phyloP scores from a whole-genome alignment of 2,797 vertebrate species.

The Cossypha heuglini region DNA sequence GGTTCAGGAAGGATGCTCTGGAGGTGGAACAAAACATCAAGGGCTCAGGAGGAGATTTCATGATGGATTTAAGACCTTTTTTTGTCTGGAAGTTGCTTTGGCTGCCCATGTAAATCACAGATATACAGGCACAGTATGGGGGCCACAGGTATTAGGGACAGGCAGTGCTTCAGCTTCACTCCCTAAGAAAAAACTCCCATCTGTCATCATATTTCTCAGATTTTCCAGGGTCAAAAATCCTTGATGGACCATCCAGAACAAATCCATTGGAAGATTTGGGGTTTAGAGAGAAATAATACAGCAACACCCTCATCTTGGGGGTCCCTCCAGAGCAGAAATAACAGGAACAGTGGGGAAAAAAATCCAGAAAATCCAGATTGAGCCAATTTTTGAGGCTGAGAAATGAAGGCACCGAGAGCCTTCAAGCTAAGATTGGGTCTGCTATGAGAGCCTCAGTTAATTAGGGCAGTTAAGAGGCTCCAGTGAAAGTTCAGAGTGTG shows the following conservation, averaged over 20 bases:
- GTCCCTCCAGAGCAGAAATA: neutral
- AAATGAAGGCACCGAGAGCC: neutral
- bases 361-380: neutral
- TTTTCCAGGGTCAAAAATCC: neutral
- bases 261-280: neutral
- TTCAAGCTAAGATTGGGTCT: neutral
- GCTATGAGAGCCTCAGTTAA: neutral
- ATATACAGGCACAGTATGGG: too few species aligned
- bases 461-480: neutral
- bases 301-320: neutral
- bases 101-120: neutral
- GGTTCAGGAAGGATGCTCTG: neutral
- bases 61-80: neutral
- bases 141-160: neutral
- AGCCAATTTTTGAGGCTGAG: neutral
- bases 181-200: neutral
- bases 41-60: neutral
- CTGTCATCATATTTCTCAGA: neutral
- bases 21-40: neutral
- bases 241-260: neutral
- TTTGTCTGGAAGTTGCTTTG: neutral
- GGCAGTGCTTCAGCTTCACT: neutral
- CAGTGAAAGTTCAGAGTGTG: conserved; percentile 8
- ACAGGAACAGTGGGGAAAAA: neutral
- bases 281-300: neutral